Evolutionary conservation across 1,140 invertebrate species (phyloP).

Genomic region (Portunus trituberculatus): DNA sequence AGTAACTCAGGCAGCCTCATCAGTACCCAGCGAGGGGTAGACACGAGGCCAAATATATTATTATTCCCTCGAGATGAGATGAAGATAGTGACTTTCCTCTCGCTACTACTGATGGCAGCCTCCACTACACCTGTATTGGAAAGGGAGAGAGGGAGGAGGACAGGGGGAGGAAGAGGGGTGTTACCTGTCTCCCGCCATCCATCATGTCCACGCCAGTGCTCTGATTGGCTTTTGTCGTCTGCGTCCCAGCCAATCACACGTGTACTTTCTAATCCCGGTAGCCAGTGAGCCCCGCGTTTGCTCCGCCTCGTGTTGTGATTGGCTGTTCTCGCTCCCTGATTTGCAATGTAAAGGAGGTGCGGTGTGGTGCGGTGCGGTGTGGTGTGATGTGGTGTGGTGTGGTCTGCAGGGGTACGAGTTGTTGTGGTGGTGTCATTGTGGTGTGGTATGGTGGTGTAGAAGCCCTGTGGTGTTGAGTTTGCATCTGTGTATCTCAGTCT

Average conservation of each 20-base stretch:
- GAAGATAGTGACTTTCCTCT: background rate
- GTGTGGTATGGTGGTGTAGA: background rate
- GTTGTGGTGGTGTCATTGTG: background rate
- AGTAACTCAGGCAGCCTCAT: constrained; percentile 16
- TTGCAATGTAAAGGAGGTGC: constrained; percentile 62
- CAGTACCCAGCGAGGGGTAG: background rate
- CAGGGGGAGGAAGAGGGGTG: background rate
- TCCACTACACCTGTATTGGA: background rate
- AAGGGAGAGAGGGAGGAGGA: background rate
- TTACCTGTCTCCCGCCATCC: constrained; percentile 47
- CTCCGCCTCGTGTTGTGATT: constrained; percentile 25
- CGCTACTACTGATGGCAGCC: background rate
- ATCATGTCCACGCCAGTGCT: constrained; percentile 10
- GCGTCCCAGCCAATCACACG: constrained; percentile 43
- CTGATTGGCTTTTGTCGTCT: constrained; percentile 56
- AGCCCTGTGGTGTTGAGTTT: background rate
- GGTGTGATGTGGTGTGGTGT: background rate
- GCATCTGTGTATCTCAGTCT: background rate
- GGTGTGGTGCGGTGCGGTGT: background rate
- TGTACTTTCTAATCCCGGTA: background rate
- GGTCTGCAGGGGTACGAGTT: background rate
- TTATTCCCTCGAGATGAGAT: background rate
- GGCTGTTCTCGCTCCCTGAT: constrained; percentile 34
- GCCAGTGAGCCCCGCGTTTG: background rate
- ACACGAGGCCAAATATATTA: constrained; percentile 28